phyloP scores from a whole-genome alignment of 2,888 invertebrate genomes.

The Dicycla oo region DNA sequence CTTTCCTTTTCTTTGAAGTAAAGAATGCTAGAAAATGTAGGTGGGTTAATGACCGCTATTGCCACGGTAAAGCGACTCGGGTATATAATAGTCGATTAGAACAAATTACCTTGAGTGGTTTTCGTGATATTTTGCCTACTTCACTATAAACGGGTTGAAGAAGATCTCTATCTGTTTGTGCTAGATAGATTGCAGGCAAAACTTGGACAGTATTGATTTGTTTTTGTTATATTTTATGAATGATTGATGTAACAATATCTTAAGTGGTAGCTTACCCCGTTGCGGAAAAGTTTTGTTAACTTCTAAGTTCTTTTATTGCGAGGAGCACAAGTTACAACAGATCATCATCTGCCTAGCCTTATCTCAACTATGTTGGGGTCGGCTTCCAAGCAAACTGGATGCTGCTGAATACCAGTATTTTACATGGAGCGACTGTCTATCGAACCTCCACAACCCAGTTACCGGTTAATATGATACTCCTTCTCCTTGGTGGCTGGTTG shows the following conservation, averaged over 20 bases:
- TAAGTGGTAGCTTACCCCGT: slow-evolving; percentile 37
- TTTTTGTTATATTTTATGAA: slow-evolving; percentile 22
- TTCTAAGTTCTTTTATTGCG: slow-evolving; percentile 11
- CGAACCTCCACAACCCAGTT: no score
- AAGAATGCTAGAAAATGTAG: neutral
- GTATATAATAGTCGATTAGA: neutral
- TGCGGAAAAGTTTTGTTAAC: slow-evolving; percentile 15
- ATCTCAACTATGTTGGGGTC: no score
- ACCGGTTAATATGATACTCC: no score
- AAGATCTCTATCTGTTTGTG: slow-evolving; percentile 27
- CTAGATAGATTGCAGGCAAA: slow-evolving; percentile 28
- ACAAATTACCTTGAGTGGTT: slow-evolving; percentile 5
- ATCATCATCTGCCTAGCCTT: no score
- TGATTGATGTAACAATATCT: slow-evolving; percentile 50
- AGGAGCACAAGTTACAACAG: neutral
- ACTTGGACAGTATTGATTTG: slow-evolving; percentile 5
- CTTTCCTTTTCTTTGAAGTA: neutral
- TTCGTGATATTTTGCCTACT: slow-evolving; percentile 11
- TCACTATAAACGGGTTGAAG: neutral
- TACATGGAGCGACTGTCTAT: no score
- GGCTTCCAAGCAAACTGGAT: no score
- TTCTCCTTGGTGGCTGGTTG: no score
- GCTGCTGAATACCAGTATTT: no score
- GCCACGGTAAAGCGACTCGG: neutral
- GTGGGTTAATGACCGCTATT: neutral